Percentiles rank a stretch among this genome's conserved stretches.
phyloP scores from a whole-genome alignment of 2,113 vertebrate genomes.

The Piliocolobus tephrosceles region DNA sequence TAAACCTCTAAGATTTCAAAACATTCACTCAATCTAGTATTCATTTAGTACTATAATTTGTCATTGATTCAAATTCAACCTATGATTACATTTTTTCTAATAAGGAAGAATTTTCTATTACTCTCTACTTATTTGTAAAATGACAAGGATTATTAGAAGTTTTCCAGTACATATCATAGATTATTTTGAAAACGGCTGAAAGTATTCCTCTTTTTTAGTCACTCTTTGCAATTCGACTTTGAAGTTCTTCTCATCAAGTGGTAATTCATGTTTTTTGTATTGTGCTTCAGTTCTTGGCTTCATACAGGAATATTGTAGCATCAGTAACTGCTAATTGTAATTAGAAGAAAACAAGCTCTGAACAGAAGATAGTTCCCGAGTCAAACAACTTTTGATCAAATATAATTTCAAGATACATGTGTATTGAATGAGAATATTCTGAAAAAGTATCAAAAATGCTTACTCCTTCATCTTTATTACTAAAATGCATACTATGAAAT shows the following conservation, averaged over 20 bases:
- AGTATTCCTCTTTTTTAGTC: not conserved
- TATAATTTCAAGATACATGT: not conserved
- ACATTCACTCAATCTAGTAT: not conserved
- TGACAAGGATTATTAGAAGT: not conserved
- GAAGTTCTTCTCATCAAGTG: not conserved
- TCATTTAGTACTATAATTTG: not conserved
- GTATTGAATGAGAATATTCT: not conserved
- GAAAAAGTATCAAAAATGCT: not conserved
- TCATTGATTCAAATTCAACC: not conserved
- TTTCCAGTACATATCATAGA: not conserved
- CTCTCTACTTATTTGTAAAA: not conserved
- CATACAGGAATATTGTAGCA: not conserved
- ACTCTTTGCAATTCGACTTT: not conserved
- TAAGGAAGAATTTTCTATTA: slow-evolving; percentile 17
- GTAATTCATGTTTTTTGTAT: not conserved
- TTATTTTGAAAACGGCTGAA: not conserved
- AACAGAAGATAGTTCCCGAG: not conserved
- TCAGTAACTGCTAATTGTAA: not conserved
- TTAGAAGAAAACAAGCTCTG: not conserved
- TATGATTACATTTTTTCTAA: not conserved
- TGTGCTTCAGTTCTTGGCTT: not conserved
- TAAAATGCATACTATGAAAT: not conserved
- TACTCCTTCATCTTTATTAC: not conserved
- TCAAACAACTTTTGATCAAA: not conserved
- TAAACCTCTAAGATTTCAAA: not conserved